phyloP scores from a whole-genome alignment of 2,888 invertebrate species.

The Nemurella pictetii region DNA sequence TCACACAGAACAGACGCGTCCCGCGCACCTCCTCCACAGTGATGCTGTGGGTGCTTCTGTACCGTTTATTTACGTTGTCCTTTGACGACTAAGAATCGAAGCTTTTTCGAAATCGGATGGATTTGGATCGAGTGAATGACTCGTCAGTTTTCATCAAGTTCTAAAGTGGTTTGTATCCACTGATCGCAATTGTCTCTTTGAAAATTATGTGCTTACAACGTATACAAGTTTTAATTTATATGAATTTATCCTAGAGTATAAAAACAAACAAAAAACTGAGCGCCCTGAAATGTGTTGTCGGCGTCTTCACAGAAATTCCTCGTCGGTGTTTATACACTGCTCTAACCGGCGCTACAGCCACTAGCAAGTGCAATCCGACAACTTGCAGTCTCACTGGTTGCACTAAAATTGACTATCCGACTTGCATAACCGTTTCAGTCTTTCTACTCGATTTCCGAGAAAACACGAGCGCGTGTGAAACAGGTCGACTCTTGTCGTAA shows the following conservation, averaged over 20 bases:
- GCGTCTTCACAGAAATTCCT: neutral
- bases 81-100: neutral
- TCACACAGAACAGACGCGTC: too few species aligned
- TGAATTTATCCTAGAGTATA: neutral
- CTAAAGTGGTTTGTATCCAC: neutral
- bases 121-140: neutral
- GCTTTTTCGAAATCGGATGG: neutral
- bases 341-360: too few species aligned
- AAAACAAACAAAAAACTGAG: neutral
- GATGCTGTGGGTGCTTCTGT: too few species aligned
- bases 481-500: neutral
- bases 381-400: neutral
- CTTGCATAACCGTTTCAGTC: neutral
- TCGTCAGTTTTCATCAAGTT: neutral
- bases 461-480: neutral
- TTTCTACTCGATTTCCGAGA: neutral
- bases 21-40: neutral
- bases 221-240: neutral
- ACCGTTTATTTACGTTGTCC: neutral
- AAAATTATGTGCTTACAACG: neutral
- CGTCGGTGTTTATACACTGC: neutral
- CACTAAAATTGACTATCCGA: neutral
- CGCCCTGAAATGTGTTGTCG: neutral
- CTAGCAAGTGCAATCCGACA: too few species aligned
- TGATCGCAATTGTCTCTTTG: neutral